These are phyloP conservation scores for Pollimyrus isidori DNA, from an alignment of 2,113 vertebrate genomes.

Conservation along the genomic window DNA sequence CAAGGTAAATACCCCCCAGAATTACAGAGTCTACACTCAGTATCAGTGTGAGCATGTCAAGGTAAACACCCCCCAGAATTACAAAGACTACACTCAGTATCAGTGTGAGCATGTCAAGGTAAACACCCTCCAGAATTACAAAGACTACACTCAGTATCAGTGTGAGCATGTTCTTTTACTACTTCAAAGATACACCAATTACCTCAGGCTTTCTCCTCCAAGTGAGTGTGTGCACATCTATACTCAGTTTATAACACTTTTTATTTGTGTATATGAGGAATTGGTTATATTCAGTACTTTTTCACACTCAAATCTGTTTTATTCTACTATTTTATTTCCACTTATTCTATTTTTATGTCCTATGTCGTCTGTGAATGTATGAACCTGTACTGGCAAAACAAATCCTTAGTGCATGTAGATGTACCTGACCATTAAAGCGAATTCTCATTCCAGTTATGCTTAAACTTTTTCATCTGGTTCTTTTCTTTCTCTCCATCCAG, in stretches of 20 bases:
- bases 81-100: neutral
- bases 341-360: neutral
- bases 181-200: neutral
- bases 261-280: neutral
- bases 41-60: no score
- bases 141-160: neutral
- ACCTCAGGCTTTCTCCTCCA: neutral
- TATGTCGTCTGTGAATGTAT: neutral
- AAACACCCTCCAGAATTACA: no score
- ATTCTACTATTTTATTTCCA: neutral
- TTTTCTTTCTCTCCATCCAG: neutral
- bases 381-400: neutral
- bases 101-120: neutral
- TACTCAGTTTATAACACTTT: neutral
- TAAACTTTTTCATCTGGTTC: neutral
- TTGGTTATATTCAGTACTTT: neutral
- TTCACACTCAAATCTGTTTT: neutral
- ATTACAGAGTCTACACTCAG: no score
- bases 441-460: neutral
- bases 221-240: neutral
- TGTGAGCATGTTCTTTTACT: neutral
- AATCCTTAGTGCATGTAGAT: neutral
- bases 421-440: neutral
- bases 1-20: constrained; percentile 26
- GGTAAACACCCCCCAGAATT: no score